phyloP scores from a whole-genome alignment of 2,797 vertebrate species.

The Rhincodon typus region DNA sequence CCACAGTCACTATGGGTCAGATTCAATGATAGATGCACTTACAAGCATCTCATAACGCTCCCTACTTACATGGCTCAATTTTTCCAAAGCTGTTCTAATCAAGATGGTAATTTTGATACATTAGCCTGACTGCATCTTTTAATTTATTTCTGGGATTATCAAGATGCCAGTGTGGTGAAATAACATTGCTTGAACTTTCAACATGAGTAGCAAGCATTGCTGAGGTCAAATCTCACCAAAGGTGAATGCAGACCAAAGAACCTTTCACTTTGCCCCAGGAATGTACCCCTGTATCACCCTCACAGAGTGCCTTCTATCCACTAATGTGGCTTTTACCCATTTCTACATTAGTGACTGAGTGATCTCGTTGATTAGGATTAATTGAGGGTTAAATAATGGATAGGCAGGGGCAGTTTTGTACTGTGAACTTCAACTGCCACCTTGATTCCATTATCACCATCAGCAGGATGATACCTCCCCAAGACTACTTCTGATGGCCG shows the following conservation, averaged over 20 bases:
- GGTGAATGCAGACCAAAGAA: too few species aligned
- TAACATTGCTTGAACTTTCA: not conserved
- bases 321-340: too few species aligned
- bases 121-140: not conserved
- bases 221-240: not conserved
- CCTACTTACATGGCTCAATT: not conserved
- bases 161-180: not conserved
- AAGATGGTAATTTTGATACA: not conserved
- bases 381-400: not conserved
- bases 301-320: too few species aligned
- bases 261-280: too few species aligned
- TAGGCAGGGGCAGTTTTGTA: not conserved
- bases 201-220: not conserved
- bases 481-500: too few species aligned
- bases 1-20: not conserved
- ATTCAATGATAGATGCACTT: not conserved
- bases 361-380: not conserved
- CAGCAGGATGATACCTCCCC: too few species aligned
- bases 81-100: not conserved
- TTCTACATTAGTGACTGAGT: too few species aligned
- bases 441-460: too few species aligned
- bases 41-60: not conserved
- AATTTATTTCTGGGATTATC: not conserved
- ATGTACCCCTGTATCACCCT: too few species aligned
- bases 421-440: not conserved